phyloP scores from a whole-genome alignment of 2,888 invertebrate species.

The Gonocerus acuteangulatus region DNA sequence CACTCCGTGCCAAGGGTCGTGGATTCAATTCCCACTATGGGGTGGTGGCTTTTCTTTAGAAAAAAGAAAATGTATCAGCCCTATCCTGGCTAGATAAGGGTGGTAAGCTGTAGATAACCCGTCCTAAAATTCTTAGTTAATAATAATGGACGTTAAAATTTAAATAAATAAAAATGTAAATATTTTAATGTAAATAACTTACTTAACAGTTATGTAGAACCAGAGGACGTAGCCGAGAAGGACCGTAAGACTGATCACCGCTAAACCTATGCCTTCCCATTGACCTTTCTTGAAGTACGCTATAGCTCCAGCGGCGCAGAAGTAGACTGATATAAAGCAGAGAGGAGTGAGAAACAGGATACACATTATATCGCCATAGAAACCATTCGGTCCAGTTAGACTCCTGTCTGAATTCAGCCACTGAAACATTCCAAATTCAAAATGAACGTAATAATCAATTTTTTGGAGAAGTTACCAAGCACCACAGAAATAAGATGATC shows the following conservation, averaged over 20 bases:
- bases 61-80: too few species aligned
- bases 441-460: neutral
- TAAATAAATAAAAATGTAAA: too few species aligned
- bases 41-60: too few species aligned
- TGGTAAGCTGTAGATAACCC: too few species aligned
- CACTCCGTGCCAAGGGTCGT: too few species aligned
- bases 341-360: slow-evolving; percentile 48
- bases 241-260: slow-evolving; percentile 42
- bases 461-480: too few species aligned
- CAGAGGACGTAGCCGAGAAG: slow-evolving; percentile 42
- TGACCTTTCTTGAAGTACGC: slow-evolving; percentile 42
- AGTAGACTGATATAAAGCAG: slow-evolving; percentile 46
- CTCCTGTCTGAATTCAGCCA: slow-evolving; percentile 45
- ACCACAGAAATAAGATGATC: too few species aligned
- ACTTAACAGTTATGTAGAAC: slow-evolving; percentile 43
- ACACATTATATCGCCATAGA: slow-evolving; percentile 47
- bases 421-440: slow-evolving; percentile 39
- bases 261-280: slow-evolving; percentile 44
- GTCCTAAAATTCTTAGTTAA: too few species aligned
- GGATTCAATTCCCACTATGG: too few species aligned
- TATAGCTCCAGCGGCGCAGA: slow-evolving; percentile 46
- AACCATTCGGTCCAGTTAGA: slow-evolving; percentile 42
- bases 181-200: too few species aligned
- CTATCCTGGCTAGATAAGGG: too few species aligned
- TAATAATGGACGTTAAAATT: too few species aligned